Base-by-base conservation (phyloP, 2,113 vertebrate genomes). In the Leptobrachium leishanense region DNA sequence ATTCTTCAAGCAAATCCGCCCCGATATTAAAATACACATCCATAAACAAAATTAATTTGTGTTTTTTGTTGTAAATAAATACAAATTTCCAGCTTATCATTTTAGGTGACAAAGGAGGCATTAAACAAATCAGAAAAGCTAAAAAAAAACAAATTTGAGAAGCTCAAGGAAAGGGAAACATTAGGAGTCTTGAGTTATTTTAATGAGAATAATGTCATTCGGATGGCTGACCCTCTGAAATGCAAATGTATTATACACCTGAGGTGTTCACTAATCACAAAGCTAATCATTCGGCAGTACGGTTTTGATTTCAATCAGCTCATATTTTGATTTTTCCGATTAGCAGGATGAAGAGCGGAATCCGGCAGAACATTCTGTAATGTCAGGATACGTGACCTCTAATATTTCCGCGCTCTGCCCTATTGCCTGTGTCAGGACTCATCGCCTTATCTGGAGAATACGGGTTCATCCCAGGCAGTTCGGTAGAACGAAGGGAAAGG, bases 181-280 rank as follows among this genome's bases (percentile, higher is more conserved):
- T 74, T 80, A 80, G 65, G 68, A 74, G 73, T 74, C 62, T 80
- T 3, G 9, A 74, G 68, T 68, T 15, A 39, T 68, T 80, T 39
- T 80, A 80, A 80, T 80, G 71, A 80, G 78, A 80, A 74, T 13
- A 80, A 80, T 80, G 71, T 74, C 78, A 80, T 74, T 80, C 71
- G 71, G 78, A 80, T 80, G 78, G 42, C 63, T 80, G 65, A 80
- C 65, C 65, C 78, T 40, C 74, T 74, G 71, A 80, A 74, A 74
- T 80, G 64, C 71, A 74, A 80, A 80, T 74, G 71, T 72, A 80
- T 80, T 80, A 80, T 71, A 80, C 78, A 80, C 78, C 78, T 80
- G 78, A 80, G 78, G 66, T 80, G 67, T 54, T 74, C 65, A 46
- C 78, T 80, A 80, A 80, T 80, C 64, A 80, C 78, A 80, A 72